phyloP scores from a whole-genome alignment of 2,888 invertebrate species.

The Creontiades dilutus region DNA sequence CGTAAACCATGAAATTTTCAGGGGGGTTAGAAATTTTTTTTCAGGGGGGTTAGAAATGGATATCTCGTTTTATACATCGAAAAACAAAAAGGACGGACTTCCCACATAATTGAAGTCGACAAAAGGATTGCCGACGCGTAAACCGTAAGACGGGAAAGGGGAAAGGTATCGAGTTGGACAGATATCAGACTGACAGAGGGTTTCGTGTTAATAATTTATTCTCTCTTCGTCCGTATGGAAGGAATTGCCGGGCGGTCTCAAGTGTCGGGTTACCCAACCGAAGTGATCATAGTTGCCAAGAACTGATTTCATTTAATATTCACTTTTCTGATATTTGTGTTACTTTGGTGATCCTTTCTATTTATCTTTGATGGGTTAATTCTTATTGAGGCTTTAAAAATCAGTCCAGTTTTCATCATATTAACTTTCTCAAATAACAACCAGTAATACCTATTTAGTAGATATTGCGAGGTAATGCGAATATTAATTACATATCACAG shows the following conservation, averaged over 20 bases:
- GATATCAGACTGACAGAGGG: constrained; percentile 42
- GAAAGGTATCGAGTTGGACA: not conserved
- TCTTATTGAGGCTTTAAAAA: not conserved
- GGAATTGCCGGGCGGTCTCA: constrained; percentile 16
- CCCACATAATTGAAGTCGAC: constrained; percentile 25
- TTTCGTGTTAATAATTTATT: constrained; percentile 33
- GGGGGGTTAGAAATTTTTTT: no score
- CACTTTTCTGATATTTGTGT: not conserved
- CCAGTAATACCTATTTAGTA: no score
- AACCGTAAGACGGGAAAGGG: not conserved
- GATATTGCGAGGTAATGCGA: no score
- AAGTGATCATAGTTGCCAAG: not conserved
- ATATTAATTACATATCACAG: no score
- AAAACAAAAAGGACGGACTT: constrained; percentile 3
- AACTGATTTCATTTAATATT: constrained; percentile 19
- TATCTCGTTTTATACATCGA: not conserved
- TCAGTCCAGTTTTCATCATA: no score
- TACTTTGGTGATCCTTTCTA: not conserved
- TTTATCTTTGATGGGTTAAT: not conserved
- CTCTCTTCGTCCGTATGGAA: constrained; percentile 3
- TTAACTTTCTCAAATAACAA: no score
- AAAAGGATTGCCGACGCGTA: not conserved
- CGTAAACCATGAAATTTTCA: no score
- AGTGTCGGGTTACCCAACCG: constrained; percentile 16
- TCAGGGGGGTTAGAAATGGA: no score